These are phyloP conservation scores for Tuberolachnus salignus DNA, from an alignment of 2,888 invertebrate genomes.

Conservation along the genomic window DNA sequence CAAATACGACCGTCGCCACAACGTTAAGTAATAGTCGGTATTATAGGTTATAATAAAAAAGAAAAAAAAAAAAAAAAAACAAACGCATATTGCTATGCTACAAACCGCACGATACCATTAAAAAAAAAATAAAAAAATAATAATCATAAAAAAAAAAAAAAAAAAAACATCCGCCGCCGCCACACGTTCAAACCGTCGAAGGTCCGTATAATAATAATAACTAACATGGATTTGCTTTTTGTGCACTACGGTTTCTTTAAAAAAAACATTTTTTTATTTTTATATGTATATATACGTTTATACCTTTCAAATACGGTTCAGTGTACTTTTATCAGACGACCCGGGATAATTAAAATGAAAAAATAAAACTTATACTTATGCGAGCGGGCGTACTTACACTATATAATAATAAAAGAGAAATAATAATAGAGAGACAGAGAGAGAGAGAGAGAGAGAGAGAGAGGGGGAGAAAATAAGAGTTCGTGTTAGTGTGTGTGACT, in stretches of 20 bases:
- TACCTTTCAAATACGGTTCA: constrained; percentile 45
- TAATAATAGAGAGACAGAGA: too few species aligned
- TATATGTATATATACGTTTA: too few species aligned
- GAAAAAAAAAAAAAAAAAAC: constrained; percentile 2
- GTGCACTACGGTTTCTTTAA: constrained; percentile 12
- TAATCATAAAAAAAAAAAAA: too few species aligned
- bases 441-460: background rate
- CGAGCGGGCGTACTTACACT: background rate
- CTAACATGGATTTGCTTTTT: constrained; percentile 55
- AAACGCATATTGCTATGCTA: constrained; percentile 3
- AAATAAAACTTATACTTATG: background rate
- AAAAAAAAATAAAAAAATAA: too few species aligned
- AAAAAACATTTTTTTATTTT: background rate
- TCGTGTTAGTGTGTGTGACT: constrained; percentile 32
- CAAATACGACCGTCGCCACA: background rate
- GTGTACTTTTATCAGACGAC: constrained; percentile 48
- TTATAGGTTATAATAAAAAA: background rate
- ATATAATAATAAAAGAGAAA: background rate
- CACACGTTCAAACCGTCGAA: constrained; percentile 7
- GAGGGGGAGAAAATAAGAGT: background rate
- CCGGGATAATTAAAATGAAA: constrained; percentile 43
- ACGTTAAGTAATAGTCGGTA: constrained; percentile 17
- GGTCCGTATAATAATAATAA: constrained; percentile 22
- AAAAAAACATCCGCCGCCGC: background rate
- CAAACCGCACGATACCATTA: constrained; percentile 14